Conservation (phyloP, 2,888 invertebrate genomes). For the Yponomeuta sedellus region DNA sequence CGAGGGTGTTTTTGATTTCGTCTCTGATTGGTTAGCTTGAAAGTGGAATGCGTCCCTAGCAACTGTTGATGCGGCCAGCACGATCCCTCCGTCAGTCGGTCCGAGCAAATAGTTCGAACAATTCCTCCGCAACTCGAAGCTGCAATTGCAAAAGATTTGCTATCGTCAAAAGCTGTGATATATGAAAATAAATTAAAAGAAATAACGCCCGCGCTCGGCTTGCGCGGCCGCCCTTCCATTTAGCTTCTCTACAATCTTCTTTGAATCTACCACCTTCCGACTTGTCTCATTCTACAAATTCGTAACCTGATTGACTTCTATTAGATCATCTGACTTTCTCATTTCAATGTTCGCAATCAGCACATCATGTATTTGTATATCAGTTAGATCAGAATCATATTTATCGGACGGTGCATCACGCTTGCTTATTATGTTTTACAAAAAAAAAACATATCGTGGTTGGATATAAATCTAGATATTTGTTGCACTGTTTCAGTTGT, state of each 20-base stretch:
- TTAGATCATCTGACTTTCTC: background rate
- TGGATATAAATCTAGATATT: constrained; percentile 7
- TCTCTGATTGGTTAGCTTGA: background rate
- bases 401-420: constrained; percentile 15
- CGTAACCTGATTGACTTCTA: constrained; percentile 14
- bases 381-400: constrained; percentile 1
- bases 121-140: constrained; percentile 67
- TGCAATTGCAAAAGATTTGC: constrained; percentile 76
- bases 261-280: constrained; percentile 23
- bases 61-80: constrained; percentile 19
- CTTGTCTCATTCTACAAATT: constrained; percentile 28
- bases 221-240: constrained; percentile 51
- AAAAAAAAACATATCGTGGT: constrained; percentile 13
- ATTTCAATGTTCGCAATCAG: constrained; percentile 37
- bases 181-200: constrained; percentile 60
- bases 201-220: constrained; percentile 35
- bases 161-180: constrained; percentile 78
- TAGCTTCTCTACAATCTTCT: constrained; percentile 42
- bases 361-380: constrained; percentile 65
- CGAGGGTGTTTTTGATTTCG: background rate
- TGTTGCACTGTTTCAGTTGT: constrained; percentile 15
- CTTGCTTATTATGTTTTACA: constrained; percentile 18
- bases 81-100: constrained; percentile 20
- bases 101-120: constrained; percentile 65
- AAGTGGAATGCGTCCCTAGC: constrained; percentile 21